These are phyloP conservation scores for Agriopis aurantiaria DNA, from an alignment of 2,888 invertebrate species.

Conservation along the genomic window DNA sequence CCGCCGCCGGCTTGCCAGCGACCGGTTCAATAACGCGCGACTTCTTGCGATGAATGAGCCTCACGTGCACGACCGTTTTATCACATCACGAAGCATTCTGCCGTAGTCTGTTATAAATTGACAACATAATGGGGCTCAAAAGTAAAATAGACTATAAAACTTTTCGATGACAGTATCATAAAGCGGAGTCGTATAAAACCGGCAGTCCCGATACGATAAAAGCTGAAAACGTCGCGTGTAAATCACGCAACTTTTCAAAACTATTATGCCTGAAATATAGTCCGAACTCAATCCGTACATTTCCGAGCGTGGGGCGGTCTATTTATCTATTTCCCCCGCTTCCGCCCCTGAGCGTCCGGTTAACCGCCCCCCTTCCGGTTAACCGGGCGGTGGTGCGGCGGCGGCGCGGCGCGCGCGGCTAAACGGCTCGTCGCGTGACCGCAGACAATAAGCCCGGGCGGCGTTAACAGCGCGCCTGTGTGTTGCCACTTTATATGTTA, in stretches of 20 bases:
- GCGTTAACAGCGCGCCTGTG: slow-evolving; percentile 86
- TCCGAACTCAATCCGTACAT: slow-evolving; percentile 86
- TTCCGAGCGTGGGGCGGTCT: slow-evolving; percentile 85
- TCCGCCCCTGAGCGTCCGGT: slow-evolving; percentile 86
- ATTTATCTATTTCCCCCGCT: slow-evolving; percentile 87
- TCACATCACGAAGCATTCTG: slow-evolving; percentile 49
- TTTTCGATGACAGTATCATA: slow-evolving; percentile 76
- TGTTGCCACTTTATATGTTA: slow-evolving; percentile 86
- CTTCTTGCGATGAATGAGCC: slow-evolving; percentile 57
- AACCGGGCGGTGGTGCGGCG: slow-evolving; percentile 79
- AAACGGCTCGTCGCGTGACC: slow-evolving; percentile 87
- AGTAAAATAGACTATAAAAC: slow-evolving; percentile 74
- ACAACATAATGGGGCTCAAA: slow-evolving; percentile 66
- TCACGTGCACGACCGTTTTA: slow-evolving; percentile 55
- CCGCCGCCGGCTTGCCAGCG: slow-evolving; percentile 49
- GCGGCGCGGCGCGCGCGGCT: slow-evolving; percentile 82
- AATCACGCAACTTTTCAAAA: slow-evolving; percentile 85
- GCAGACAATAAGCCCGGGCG: slow-evolving; percentile 86
- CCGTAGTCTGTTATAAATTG: slow-evolving; percentile 63
- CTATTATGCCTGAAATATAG: slow-evolving; percentile 86
- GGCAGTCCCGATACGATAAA: slow-evolving; percentile 78
- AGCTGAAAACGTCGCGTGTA: slow-evolving; percentile 82
- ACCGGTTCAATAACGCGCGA: slow-evolving; percentile 56
- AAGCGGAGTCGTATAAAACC: slow-evolving; percentile 72
- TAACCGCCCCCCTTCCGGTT: slow-evolving; percentile 86